phyloP scores from a whole-genome alignment of 2,888 invertebrate genomes.

The Orthosia gracilis region DNA sequence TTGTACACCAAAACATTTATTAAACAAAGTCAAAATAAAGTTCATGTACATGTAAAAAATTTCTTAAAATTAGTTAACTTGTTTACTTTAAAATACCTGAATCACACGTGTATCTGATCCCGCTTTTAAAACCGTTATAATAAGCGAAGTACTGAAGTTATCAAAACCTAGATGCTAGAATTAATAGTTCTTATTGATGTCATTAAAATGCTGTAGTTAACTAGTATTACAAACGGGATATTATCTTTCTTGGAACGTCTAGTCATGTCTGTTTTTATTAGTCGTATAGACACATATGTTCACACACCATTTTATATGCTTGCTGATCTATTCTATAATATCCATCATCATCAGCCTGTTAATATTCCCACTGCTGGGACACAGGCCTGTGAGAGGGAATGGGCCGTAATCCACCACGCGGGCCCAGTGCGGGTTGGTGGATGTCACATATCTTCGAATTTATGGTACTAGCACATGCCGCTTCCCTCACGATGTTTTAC shows the following conservation, averaged over 20 bases:
- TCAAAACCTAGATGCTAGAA: slow-evolving; percentile 18
- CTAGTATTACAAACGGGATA: not conserved
- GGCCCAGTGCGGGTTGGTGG: too few species aligned
- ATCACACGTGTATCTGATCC: not conserved
- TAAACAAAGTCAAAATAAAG: too few species aligned
- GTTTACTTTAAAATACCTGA: not conserved
- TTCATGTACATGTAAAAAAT: not conserved
- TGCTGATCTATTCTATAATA: not conserved
- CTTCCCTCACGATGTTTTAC: too few species aligned
- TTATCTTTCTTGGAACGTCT: not conserved
- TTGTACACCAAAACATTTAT: too few species aligned
- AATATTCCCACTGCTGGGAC: too few species aligned
- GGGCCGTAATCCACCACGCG: too few species aligned
- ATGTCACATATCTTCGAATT: too few species aligned
- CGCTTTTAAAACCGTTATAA: slow-evolving; percentile 10
- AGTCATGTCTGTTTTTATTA: not conserved
- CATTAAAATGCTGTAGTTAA: slow-evolving; percentile 6
- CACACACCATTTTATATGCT: slow-evolving; percentile 3
- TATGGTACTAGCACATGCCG: too few species aligned
- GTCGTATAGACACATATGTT: not conserved
- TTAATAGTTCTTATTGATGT: not conserved
- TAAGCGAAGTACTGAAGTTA: slow-evolving; percentile 23
- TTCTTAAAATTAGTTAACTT: slow-evolving; percentile 1
- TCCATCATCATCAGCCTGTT: too few species aligned
- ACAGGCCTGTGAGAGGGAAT: too few species aligned